phyloP scores from a whole-genome alignment of 2,797 vertebrate species.

The Sebastes aleutianus region DNA sequence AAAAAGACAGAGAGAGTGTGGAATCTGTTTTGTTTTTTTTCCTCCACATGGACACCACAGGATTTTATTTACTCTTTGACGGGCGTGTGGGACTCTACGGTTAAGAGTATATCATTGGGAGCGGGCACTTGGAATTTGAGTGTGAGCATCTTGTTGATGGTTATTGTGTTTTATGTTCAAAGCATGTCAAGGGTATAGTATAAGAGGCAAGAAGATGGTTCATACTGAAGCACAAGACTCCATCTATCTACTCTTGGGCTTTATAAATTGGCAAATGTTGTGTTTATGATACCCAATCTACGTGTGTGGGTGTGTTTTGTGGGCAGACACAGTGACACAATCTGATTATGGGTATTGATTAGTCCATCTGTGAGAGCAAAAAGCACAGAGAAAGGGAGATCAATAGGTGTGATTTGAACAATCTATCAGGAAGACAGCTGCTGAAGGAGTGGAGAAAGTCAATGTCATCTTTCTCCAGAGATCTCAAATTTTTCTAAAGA shows the following conservation, averaged over 20 bases:
- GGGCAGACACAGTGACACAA: slow-evolving; percentile 5
- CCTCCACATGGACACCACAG: slow-evolving; percentile 42
- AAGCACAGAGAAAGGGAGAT: slow-evolving; percentile 39
- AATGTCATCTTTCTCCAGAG: slow-evolving; percentile 1
- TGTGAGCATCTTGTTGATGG: slow-evolving; percentile 46
- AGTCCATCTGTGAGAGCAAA: slow-evolving; percentile 47
- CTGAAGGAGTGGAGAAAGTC: slow-evolving; percentile 4
- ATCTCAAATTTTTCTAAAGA: not conserved
- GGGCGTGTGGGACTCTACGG: slow-evolving; percentile 19
- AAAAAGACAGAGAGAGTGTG: slow-evolving; percentile 47
- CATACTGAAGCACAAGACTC: not conserved
- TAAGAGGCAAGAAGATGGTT: not conserved
- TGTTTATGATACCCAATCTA: not conserved
- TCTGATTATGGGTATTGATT: slow-evolving; percentile 64
- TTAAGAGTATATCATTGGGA: slow-evolving; percentile 26
- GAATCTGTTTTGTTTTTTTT: slow-evolving; percentile 55
- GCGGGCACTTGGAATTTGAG: slow-evolving; percentile 30
- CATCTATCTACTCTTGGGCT: not conserved
- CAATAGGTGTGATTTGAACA: slow-evolving; percentile 52
- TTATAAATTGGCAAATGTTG: slow-evolving; percentile 19
- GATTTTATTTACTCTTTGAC: slow-evolving; percentile 52
- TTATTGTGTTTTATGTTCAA: slow-evolving; percentile 55
- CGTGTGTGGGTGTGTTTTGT: not conserved
- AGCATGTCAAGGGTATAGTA: slow-evolving; percentile 2
- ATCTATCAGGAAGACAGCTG: slow-evolving; percentile 52